Base-by-base conservation (phyloP, 2,888 invertebrate species). In the Watsonalla binaria region DNA sequence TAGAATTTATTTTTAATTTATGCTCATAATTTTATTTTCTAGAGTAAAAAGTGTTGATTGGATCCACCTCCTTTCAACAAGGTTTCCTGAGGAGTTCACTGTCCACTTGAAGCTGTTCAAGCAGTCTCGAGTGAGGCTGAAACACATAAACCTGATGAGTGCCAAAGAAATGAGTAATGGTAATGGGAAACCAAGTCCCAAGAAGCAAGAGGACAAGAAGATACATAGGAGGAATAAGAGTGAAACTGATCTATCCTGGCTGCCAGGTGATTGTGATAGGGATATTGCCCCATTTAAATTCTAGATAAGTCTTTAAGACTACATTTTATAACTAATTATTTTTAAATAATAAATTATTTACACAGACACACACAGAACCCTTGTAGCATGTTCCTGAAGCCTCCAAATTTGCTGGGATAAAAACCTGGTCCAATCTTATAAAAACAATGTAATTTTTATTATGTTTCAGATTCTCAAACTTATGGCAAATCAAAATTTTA, bases 51-150 rank as follows among this genome's bases (percentile, higher is more conserved):
- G 95, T 75, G 95, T 97, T 11, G 97, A 98, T 82, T 97, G 98
- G 96, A 95, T 97, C 68, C 95, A 96, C 45, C 95, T 96, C 70
- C 92, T 98, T 57, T 97, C 98, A 15, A 96, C 96, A 39, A 92
- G 94, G 60, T 92, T 98, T 57, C 97, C 98, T 1, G 98, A 98
- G 82, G 97, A 98, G 84, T 93, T 97, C 61, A 97, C 97, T 0
- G 95, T 96, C 34, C 98, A 98, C 86, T 92, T 98, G 62, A 93
- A 97, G 61, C 86, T 98, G 24, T 98, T 95, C 78, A 93, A 97
- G 65, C 94, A 96, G 76, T 96, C 98, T 0, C 89, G 93, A 71
- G 93, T 88, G 56, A 70, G 92, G 52, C 63, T 90, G 59, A 90
- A 90, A 78, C 89, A 86, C 55, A 66, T 86, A 62, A 80, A 87